These are phyloP conservation scores for Heliopora coerulea DNA, from an alignment of 92 coral and sea anemone genomes.

Conservation along the genomic window DNA sequence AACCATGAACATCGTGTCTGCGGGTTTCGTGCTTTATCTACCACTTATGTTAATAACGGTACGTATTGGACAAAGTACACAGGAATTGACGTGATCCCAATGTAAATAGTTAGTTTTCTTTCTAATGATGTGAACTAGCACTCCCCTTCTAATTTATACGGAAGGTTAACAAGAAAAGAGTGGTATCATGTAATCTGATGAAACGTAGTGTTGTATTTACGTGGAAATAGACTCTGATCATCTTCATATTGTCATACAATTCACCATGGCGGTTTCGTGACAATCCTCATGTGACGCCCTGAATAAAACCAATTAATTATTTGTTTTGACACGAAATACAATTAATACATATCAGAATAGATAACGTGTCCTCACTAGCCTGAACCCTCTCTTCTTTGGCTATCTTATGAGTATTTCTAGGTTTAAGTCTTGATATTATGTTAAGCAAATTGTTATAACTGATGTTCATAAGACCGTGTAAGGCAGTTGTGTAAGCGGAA, in stretches of 20 bases:
- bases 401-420: slow-evolving; percentile 14
- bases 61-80: background rate
- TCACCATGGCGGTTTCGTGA: slow-evolving; percentile 36
- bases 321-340: slow-evolving; percentile 28
- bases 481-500: background rate
- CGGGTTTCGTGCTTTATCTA: background rate
- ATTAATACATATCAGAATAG: background rate
- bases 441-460: background rate
- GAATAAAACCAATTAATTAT: slow-evolving; percentile 19
- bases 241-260: background rate
- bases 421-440: no score
- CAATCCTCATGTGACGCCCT: background rate
- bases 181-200: background rate
- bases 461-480: slow-evolving; percentile 5
- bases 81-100: background rate
- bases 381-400: background rate
- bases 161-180: slow-evolving; percentile 16
- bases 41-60: background rate
- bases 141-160: background rate
- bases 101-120: slow-evolving; percentile 13
- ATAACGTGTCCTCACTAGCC: background rate
- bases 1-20: background rate
- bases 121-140: slow-evolving; percentile 4
- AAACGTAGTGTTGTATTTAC: background rate
- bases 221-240: background rate